Evolutionary conservation across 1,140 invertebrate genomes (phyloP).

Genomic region (Melanaphis sacchari): DNA sequence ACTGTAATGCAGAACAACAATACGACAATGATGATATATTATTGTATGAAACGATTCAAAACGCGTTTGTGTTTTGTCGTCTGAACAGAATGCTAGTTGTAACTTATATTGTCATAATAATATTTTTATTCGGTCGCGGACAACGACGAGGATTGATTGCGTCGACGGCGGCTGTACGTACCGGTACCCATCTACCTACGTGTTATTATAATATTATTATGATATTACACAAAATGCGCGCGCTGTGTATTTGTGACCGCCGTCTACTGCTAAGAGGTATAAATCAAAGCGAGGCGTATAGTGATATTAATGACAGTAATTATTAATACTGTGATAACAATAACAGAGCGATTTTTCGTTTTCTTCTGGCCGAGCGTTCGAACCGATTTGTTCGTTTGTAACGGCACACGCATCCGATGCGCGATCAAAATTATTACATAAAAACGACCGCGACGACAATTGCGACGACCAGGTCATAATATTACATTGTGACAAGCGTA

Average conservation of each 20-base stretch:
- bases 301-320: not conserved
- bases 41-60: not conserved
- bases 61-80: not conserved
- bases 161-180: too few relatives aligned
- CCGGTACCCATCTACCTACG: too few relatives aligned
- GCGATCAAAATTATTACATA: slow-evolving; percentile 25
- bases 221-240: not conserved
- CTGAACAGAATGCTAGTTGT: not conserved
- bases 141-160: not conserved
- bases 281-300: not conserved
- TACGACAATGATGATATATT: not conserved
- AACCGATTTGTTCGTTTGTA: not conserved
- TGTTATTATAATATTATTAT: not conserved
- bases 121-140: not conserved
- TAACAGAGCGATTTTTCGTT: slow-evolving; percentile 22
- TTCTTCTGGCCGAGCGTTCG: not conserved
- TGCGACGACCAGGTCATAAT: not conserved
- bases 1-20: not conserved
- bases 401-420: not conserved
- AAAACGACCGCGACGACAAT: not conserved
- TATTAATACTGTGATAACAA: not conserved
- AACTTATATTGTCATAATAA: not conserved
- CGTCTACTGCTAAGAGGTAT: not conserved
- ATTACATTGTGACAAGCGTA: slow-evolving; percentile 30
- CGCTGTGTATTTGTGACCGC: not conserved